These are phyloP conservation scores for Drosophila nebulosa DNA, from an alignment of 1,140 invertebrate genomes.

Conservation along the genomic window DNA sequence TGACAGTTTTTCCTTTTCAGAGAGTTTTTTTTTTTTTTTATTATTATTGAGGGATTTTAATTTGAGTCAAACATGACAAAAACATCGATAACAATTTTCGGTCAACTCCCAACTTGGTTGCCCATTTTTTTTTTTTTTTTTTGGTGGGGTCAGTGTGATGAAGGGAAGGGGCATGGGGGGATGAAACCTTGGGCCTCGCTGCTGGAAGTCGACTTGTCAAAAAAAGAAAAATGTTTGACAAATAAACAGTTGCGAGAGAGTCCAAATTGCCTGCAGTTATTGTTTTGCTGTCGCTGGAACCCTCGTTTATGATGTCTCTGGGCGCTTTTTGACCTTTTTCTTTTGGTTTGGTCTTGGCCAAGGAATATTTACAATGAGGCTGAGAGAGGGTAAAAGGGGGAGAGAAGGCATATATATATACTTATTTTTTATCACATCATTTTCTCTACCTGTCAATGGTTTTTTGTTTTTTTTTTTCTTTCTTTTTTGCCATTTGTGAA, in stretches of 20 bases:
- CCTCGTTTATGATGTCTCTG: constrained; percentile 74
- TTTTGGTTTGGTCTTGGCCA: background rate
- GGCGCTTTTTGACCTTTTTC: constrained; percentile 72
- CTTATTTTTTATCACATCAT: constrained; percentile 61
- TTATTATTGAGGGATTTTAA: constrained; percentile 70
- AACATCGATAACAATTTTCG: constrained; percentile 77
- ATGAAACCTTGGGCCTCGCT: constrained; percentile 31
- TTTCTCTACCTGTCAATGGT: constrained; percentile 62
- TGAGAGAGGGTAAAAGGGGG: background rate
- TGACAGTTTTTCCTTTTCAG: constrained; percentile 57
- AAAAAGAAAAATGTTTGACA: constrained; percentile 75
- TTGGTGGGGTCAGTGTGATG: too few relatives aligned
- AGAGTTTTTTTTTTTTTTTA: background rate
- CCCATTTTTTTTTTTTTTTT: constrained; percentile 34
- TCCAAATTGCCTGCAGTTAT: constrained; percentile 74
- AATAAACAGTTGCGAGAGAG: constrained; percentile 74
- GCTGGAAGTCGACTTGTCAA: constrained; percentile 77
- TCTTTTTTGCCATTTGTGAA: constrained; percentile 66
- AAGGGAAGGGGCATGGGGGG: background rate
- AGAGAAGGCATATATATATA: constrained; percentile 1
- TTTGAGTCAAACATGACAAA: constrained; percentile 76
- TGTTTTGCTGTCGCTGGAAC: constrained; percentile 64
- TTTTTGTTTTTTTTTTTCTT: constrained; percentile 51
- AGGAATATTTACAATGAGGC: constrained; percentile 13
- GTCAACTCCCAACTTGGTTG: constrained; percentile 55